Conservation (phyloP, 2,888 invertebrate genomes). For the Ischnura elegans region DNA sequence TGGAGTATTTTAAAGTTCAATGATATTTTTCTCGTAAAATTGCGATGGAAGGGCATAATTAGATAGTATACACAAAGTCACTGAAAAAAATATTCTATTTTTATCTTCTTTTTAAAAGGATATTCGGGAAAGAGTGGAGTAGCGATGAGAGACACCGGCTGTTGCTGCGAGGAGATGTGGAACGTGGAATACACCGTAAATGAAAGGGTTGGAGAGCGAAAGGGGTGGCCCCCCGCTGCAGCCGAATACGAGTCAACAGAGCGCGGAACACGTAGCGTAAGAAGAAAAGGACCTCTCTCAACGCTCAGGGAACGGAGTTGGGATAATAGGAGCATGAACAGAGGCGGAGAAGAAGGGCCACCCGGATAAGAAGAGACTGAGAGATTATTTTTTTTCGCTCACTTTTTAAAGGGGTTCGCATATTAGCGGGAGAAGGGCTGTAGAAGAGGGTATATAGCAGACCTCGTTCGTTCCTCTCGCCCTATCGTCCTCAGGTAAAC, state of each 20-base stretch:
- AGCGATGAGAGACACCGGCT: background rate
- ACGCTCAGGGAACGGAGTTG: background rate
- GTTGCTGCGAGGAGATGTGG: background rate
- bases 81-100: no score
- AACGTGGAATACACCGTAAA: background rate
- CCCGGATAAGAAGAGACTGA: background rate
- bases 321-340: background rate
- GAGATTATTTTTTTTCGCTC: background rate
- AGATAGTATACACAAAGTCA: no score
- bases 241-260: background rate
- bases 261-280: background rate
- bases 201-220: background rate
- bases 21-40: no score
- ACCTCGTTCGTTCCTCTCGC: background rate
- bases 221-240: background rate
- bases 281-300: background rate
- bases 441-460: background rate
- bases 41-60: no score
- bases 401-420: background rate
- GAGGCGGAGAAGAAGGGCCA: background rate
- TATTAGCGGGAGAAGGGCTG: background rate
- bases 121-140: background rate
- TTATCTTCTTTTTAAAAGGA: no score
- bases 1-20: no score
- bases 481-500: conserved; percentile 38